Evolutionary conservation across 2,797 vertebrate genomes (phyloP).

Genomic region (Notolepis coatsorum): DNA sequence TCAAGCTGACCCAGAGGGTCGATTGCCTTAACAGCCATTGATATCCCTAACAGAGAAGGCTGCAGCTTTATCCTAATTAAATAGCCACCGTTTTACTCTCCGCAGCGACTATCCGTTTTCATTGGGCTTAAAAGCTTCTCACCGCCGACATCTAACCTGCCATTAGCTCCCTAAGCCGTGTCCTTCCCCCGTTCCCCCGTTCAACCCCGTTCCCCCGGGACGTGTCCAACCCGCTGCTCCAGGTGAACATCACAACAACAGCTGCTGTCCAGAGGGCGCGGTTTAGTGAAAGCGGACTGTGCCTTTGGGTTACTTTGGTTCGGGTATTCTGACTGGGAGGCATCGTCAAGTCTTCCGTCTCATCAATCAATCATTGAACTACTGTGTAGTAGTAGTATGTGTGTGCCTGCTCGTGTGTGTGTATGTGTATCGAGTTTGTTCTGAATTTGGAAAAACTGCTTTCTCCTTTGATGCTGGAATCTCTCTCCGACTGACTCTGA

Average conservation of each 20-base stretch:
- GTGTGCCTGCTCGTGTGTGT: background rate
- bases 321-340: no score
- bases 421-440: background rate
- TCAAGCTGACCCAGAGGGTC: slow-evolving; percentile 28
- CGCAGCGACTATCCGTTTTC: slow-evolving; percentile 56
- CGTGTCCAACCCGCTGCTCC: slow-evolving; percentile 30
- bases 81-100: slow-evolving; percentile 57
- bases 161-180: slow-evolving; percentile 42
- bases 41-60: slow-evolving; percentile 26
- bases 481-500: no score
- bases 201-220: slow-evolving; percentile 53
- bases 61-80: slow-evolving; percentile 56
- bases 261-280: slow-evolving; percentile 28
- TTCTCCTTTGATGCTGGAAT: no score
- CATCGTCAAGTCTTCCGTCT: no score
- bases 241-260: slow-evolving; percentile 29
- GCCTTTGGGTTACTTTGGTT: no score
- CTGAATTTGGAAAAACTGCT: no score
- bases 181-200: slow-evolving; percentile 20
- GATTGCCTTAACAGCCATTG: slow-evolving; percentile 49
- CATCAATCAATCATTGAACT: no score
- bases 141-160: slow-evolving; percentile 58
- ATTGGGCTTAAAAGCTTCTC: slow-evolving; percentile 65
- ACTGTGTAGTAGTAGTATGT: no score
- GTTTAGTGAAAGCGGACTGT: background rate